Evolutionary conservation across 2,113 vertebrate genomes (phyloP).

Genomic region (Gallinago paraguaiae): DNA sequence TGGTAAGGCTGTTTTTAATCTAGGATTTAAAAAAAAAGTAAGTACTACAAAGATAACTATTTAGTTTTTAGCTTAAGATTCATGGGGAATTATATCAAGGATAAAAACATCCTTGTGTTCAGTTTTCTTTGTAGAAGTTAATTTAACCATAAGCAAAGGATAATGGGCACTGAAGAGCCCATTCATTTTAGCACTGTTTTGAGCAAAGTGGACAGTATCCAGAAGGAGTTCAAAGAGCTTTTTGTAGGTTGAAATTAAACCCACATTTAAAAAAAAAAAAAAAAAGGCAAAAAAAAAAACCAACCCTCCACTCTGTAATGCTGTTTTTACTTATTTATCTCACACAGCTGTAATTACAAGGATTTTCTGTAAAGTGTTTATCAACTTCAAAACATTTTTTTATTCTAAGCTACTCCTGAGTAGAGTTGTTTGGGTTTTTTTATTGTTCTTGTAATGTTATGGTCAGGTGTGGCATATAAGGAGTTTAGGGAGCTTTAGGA

Average conservation of each 20-base stretch:
- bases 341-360: slow-evolving; percentile 58
- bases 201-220: background rate
- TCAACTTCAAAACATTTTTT: slow-evolving; percentile 54
- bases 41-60: background rate
- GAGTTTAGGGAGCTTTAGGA: background rate
- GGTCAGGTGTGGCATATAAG: background rate
- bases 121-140: background rate
- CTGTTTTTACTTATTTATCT: slow-evolving; percentile 52
- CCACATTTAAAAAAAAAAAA: slow-evolving; percentile 7
- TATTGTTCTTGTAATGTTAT: background rate
- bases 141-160: slow-evolving; percentile 19
- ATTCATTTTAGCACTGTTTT: slow-evolving; percentile 49
- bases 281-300: background rate
- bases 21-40: background rate
- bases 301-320: background rate
- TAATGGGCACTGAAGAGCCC: slow-evolving; percentile 13
- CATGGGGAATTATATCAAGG: background rate
- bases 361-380: slow-evolving; percentile 34
- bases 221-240: slow-evolving; percentile 57
- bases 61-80: slow-evolving; percentile 6
- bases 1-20: background rate
- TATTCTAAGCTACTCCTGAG: background rate
- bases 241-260: slow-evolving; percentile 56
- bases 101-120: slow-evolving; percentile 21
- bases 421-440: background rate